These are phyloP conservation scores for Eucera pruinosa DNA, from an alignment of 2,888 invertebrate species.

Conservation along the genomic window DNA sequence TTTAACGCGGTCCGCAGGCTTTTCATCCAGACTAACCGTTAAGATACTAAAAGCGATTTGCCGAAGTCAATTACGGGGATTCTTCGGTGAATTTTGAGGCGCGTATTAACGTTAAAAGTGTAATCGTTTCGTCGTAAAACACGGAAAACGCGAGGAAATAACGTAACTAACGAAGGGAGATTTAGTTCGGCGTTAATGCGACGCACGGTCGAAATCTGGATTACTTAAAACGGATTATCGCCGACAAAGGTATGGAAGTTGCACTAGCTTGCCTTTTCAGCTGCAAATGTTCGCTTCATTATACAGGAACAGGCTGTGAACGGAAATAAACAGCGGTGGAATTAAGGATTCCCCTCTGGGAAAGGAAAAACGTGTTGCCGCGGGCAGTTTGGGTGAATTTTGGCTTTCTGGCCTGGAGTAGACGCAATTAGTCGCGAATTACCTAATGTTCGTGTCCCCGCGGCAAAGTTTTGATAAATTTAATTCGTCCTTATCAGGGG, in stretches of 20 bases:
- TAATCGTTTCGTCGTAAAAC: neutral
- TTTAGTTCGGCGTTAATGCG: neutral
- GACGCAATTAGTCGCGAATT: constrained; percentile 37
- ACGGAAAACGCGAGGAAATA: neutral
- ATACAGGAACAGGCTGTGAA: constrained; percentile 32
- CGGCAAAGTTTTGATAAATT: constrained; percentile 18
- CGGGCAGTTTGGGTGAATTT: constrained; percentile 30
- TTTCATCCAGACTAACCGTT: constrained; percentile 37
- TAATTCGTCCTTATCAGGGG: constrained; percentile 22
- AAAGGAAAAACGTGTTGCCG: constrained; percentile 28
- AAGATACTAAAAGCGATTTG: constrained; percentile 4
- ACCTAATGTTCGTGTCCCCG: constrained; percentile 1
- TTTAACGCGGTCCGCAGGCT: constrained; percentile 29
- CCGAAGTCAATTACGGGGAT: neutral
- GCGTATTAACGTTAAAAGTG: neutral
- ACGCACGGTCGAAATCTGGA: neutral
- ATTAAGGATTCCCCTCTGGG: constrained; percentile 44
- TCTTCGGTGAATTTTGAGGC: neutral
- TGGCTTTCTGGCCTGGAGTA: constrained; percentile 4
- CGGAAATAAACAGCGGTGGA: constrained; percentile 52
- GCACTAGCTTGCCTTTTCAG: no score
- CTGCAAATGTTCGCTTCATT: constrained; percentile 45
- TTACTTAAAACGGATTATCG: neutral
- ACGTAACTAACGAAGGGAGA: neutral
- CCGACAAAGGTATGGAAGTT: neutral